These are phyloP conservation scores for Lepeophtheirus nordmannii DNA, from an alignment of 2,888 invertebrate genomes.

Conservation along the genomic window DNA sequence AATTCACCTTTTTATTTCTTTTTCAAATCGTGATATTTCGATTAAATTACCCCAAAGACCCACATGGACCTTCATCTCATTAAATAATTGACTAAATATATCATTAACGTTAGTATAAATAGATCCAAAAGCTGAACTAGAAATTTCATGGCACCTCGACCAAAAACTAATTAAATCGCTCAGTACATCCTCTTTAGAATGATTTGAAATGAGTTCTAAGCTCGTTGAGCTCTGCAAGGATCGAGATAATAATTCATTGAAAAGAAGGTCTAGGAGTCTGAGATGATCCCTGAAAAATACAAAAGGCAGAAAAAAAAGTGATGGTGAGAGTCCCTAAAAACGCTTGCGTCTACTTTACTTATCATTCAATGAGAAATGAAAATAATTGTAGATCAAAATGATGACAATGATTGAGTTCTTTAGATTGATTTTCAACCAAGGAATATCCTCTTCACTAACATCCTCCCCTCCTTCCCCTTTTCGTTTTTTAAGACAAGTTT, in stretches of 20 bases:
- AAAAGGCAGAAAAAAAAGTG: neutral
- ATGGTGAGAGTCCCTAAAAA: too few species aligned
- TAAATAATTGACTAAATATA: neutral
- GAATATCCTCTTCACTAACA: neutral
- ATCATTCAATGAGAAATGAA: neutral
- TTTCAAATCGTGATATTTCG: constrained; percentile 8
- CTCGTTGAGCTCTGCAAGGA: neutral
- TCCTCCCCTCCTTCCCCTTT: too few species aligned
- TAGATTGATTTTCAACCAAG: neutral
- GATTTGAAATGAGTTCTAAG: neutral
- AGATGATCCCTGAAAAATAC: neutral
- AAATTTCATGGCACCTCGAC: neutral
- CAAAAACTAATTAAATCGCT: neutral
- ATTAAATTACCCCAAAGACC: neutral
- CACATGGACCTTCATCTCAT: neutral
- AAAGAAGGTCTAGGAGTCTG: neutral
- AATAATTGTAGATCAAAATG: neutral
- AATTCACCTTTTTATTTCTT: neutral
- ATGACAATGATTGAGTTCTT: neutral
- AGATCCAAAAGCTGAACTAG: neutral
- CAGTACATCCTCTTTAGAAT: neutral
- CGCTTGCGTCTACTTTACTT: neutral
- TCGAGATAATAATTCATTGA: neutral
- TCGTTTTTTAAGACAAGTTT: neutral
- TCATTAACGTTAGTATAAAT: neutral